Base-by-base conservation (phyloP, 2,888 invertebrate genomes). In the Tetrapedia diversipes region DNA sequence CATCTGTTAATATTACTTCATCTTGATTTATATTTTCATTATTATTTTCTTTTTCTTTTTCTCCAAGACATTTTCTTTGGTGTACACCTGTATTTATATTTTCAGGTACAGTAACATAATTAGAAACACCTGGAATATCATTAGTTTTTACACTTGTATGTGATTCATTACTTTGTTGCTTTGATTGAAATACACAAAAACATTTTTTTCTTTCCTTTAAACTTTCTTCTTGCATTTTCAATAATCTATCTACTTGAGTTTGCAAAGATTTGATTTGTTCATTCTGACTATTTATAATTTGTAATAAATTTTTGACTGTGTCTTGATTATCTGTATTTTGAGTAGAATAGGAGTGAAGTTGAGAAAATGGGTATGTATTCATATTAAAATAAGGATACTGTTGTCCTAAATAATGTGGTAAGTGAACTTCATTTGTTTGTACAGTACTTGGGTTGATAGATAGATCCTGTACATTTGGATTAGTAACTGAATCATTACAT, bases 221-320 rank as follows among this genome's bases (percentile, higher is more conserved):
- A 67, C 14, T 86, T 32, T 89, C 87, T 59, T 88, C 88, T 29
- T 90, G 89, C 65, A 89, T 83, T 81, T 91, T 89, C 43, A 93
- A 78, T 24, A 95, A 92, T 81, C 93, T 93, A 79, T 95, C 94
- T 0, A 95, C 94, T 90, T 95, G 95, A 67, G 93, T 93, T 88
- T 95, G 95, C 37, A 95, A 89, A 65, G 93, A 85, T 85, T 94
- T 93, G 32, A 95, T 91, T 86, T 95, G 95, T 82, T 95, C 94
- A 90, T 94, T 95, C 89, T 95, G 95, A 67, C 94, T 92, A 87
- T 95, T 94, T 51, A 95, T 94, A 72, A 95, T 94, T 88, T 94
- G 93, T 76, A 95, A 92, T 63, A 95, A 90, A 86, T 95, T 88
- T 29, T 87, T 90, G 0, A 91, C 84, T 6, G 89, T 91, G 49